Evolutionary conservation across 2,888 invertebrate genomes (phyloP).

Genomic region (Sphaerophoria taeniata): DNA sequence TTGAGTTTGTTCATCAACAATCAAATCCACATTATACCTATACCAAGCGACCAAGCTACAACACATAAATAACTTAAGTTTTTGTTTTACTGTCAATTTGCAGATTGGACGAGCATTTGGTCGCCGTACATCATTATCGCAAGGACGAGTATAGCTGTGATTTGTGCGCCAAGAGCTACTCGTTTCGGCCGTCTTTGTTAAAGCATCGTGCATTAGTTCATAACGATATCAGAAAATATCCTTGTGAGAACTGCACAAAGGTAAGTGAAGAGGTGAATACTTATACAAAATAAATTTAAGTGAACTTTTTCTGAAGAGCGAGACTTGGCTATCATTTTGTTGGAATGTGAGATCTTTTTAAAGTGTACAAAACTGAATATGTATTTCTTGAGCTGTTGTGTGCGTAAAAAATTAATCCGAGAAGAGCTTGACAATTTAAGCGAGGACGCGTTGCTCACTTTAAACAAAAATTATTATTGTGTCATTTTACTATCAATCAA

Average conservation of each 20-base stretch:
- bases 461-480: no score
- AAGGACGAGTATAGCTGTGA: slow-evolving; percentile 92
- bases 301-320: background rate
- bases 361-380: no score
- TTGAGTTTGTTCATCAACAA: slow-evolving; percentile 40
- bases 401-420: no score
- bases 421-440: no score
- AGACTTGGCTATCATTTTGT: slow-evolving; percentile 28
- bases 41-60: background rate
- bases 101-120: slow-evolving; percentile 93
- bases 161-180: slow-evolving; percentile 92
- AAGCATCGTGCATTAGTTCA: slow-evolving; percentile 92
- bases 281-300: slow-evolving; percentile 5
- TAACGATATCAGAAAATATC: slow-evolving; percentile 92
- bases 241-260: slow-evolving; percentile 96
- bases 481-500: background rate
- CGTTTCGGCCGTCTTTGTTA: slow-evolving; percentile 91
- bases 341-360: no score
- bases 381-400: no score
- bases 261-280: slow-evolving; percentile 83
- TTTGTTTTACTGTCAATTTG: slow-evolving; percentile 77
- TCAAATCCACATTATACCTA: slow-evolving; percentile 25
- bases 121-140: slow-evolving; percentile 90
- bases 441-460: no score
- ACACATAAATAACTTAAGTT: slow-evolving; percentile 39